A percentile compares a stretch with the other conserved stretches of the same genome.
Evolutionary conservation across 1,140 invertebrate genomes (phyloP).

Genomic region (Gryllus bimaculatus): DNA sequence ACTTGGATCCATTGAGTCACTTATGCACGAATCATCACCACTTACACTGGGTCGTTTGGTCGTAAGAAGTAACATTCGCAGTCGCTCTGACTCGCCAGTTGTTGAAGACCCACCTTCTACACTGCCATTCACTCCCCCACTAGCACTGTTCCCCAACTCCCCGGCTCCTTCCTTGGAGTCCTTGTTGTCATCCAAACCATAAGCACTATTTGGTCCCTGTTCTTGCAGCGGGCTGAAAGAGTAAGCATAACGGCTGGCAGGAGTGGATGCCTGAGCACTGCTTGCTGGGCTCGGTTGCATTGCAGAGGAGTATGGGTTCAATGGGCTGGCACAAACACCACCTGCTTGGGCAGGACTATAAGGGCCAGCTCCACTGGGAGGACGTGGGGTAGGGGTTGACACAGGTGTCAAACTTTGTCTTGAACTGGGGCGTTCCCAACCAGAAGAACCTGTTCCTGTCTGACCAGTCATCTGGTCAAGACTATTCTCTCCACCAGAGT

Average conservation of each 20-base stretch:
- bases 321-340: conserved; percentile 37
- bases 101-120: background rate
- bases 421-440: conserved; percentile 43
- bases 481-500: conserved; percentile 20
- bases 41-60: conserved; percentile 39
- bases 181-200: conserved; percentile 25
- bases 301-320: conserved; percentile 30
- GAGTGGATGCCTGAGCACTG: conserved; percentile 36
- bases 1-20: conserved; percentile 22
- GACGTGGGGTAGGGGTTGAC: conserved; percentile 36
- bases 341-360: conserved; percentile 35
- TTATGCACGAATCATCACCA: conserved; percentile 32
- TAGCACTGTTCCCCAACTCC: conserved; percentile 20
- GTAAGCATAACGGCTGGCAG: conserved; percentile 38
- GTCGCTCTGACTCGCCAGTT: conserved; percentile 47
- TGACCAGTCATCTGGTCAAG: conserved; percentile 28
- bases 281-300: conserved; percentile 42
- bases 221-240: conserved; percentile 48
- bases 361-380: conserved; percentile 39
- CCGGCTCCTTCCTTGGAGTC: conserved; percentile 25
- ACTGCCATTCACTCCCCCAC: conserved; percentile 22
- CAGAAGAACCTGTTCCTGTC: conserved; percentile 9
- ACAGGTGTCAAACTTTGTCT: conserved; percentile 41
- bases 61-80: conserved; percentile 51
- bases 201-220: conserved; percentile 18